Conservation (phyloP, 2,888 invertebrate genomes). For the Merodon equestris region DNA sequence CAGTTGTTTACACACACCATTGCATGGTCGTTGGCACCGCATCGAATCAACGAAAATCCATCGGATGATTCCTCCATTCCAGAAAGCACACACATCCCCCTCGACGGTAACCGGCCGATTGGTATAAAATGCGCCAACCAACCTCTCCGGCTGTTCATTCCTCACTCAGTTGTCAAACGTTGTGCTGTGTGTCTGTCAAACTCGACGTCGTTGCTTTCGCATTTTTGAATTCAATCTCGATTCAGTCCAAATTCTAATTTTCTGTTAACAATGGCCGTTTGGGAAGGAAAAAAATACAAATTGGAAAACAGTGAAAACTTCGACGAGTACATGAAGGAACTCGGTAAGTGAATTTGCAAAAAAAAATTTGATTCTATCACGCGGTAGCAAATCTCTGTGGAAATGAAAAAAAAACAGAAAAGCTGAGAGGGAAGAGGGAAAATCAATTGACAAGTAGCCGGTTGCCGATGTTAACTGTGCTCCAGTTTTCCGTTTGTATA, state of each 20-base stretch:
- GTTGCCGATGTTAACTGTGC: slow-evolving; percentile 9
- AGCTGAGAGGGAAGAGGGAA: slow-evolving; percentile 5
- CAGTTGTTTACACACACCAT: background rate
- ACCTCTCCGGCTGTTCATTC: slow-evolving; percentile 24
- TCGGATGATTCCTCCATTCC: slow-evolving; percentile 57
- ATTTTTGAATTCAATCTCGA: slow-evolving; percentile 11
- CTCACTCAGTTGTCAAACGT: slow-evolving; percentile 61
- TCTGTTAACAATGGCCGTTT: slow-evolving; percentile 74
- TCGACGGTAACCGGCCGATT: slow-evolving; percentile 22
- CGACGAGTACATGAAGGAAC: slow-evolving; percentile 92
- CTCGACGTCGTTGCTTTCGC: slow-evolving; percentile 19
- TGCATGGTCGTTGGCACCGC: background rate
- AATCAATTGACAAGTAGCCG: slow-evolving; percentile 49
- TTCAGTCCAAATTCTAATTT: slow-evolving; percentile 29
- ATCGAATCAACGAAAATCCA: slow-evolving; percentile 33
- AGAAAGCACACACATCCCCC: slow-evolving; percentile 14
- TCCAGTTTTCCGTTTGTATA: slow-evolving; percentile 35
- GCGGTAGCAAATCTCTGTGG: background rate
- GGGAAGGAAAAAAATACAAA: slow-evolving; percentile 88
- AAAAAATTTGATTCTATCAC: background rate
- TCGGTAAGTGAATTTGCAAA: slow-evolving; percentile 83
- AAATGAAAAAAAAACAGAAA: background rate
- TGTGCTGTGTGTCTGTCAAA: slow-evolving; percentile 33
- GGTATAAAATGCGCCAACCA: slow-evolving; percentile 57
- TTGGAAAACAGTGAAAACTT: slow-evolving; percentile 88